phyloP scores from a whole-genome alignment of 2,113 vertebrate genomes.

The Conger conger region DNA sequence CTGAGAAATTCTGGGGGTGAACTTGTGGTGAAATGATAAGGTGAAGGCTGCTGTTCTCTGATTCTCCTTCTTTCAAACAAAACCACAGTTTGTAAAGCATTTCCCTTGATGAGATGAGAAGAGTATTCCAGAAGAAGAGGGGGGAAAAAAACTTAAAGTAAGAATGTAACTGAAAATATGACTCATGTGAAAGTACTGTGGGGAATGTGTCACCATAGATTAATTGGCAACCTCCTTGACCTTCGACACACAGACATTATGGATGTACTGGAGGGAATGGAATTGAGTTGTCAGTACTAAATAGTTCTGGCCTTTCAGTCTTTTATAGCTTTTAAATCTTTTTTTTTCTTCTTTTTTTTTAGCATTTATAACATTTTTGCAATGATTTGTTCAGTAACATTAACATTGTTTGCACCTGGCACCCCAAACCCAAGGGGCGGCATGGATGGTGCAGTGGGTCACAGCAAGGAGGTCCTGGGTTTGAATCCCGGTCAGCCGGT shows the following conservation, averaged over 20 bases:
- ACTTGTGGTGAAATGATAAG: neutral
- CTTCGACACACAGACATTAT: neutral
- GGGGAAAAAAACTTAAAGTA: neutral
- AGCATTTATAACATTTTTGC: too few relatives aligned
- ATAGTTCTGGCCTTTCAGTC: neutral
- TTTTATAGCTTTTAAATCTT: neutral
- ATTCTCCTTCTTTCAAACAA: neutral
- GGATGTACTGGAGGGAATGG: neutral
- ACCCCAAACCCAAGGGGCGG: too few relatives aligned
- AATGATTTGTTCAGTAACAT: too few relatives aligned
- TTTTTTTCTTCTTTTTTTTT: neutral
- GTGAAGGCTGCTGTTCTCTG: neutral
- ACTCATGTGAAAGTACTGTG: conserved; percentile 2
- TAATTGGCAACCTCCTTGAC: neutral
- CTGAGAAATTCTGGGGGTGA: neutral
- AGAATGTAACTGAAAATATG: neutral
- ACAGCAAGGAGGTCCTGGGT: too few relatives aligned
- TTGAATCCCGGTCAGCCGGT: too few relatives aligned
- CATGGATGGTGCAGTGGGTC: too few relatives aligned
- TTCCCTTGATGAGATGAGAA: neutral
- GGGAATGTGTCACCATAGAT: neutral
- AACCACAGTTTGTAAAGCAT: neutral
- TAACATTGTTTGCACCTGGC: too few relatives aligned
- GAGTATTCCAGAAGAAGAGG: neutral
- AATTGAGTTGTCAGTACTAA: neutral